These are phyloP conservation scores for Flabesymbios commensalis DNA, from an alignment of 2,888 invertebrate species.

Conservation along the genomic window DNA sequence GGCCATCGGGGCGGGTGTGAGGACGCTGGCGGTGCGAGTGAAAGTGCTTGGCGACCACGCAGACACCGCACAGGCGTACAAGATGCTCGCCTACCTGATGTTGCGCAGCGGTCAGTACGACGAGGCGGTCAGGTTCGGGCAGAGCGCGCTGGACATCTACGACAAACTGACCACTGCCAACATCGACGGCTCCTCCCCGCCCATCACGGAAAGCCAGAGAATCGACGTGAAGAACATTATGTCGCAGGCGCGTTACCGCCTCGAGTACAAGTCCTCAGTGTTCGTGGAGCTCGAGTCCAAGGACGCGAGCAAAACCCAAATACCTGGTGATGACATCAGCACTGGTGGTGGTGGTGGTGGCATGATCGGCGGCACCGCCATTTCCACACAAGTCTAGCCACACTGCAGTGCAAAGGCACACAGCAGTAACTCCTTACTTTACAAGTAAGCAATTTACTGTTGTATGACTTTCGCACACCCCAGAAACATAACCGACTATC, in stretches of 20 bases:
- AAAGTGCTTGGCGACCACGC: conserved; percentile 29
- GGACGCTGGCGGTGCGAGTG: conserved; percentile 21
- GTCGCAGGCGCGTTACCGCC: conserved; percentile 17
- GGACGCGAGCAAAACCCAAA: conserved; percentile 11
- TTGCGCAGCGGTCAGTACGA: conserved; percentile 29
- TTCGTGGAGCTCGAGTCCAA: conserved; percentile 6
- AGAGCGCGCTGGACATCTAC: conserved; percentile 26
- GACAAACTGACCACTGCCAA: conserved; percentile 16
- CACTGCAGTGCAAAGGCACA: too few species aligned
- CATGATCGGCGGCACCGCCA: too few species aligned
- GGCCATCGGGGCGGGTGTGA: conserved; percentile 17
- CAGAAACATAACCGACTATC: too few species aligned
- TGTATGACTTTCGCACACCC: too few species aligned
- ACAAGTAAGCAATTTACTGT: too few species aligned
- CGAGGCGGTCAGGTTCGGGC: conserved; percentile 23
- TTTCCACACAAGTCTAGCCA: too few species aligned
- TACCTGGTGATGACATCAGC: too few species aligned
- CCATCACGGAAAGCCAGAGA: conserved; percentile 9
- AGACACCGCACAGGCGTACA: conserved; percentile 29
- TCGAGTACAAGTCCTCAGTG: conserved; percentile 10
- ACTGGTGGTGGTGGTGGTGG: too few species aligned
- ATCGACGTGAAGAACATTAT: conserved; percentile 26
- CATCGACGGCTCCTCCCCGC: too few species aligned
- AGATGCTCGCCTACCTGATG: conserved; percentile 31
- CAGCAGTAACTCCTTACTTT: too few species aligned